Conservation (phyloP, 2,797 vertebrate species). For the Hyperoplus immaculatus region DNA sequence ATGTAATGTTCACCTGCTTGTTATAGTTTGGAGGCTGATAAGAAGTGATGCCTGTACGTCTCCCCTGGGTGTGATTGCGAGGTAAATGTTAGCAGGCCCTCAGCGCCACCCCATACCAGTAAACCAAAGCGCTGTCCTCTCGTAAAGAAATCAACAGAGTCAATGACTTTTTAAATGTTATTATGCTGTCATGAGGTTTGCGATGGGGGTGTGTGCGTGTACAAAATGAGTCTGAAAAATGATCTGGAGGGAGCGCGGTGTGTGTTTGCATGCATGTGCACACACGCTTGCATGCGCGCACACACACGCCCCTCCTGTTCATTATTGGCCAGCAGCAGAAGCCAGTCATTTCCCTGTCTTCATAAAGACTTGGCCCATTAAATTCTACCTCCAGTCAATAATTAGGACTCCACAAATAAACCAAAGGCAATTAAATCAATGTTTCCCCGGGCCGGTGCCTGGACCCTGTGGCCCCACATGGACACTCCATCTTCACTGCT, state of each 20-base stretch:
- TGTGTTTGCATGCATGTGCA: slow-evolving; percentile 48
- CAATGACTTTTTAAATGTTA: slow-evolving; percentile 96
- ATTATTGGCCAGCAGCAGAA: slow-evolving; percentile 93
- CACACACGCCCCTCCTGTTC: slow-evolving; percentile 84
- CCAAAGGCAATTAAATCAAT: slow-evolving; percentile 99
- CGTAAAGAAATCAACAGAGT: slow-evolving; percentile 93
- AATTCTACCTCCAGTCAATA: slow-evolving; percentile 99
- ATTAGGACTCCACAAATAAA: slow-evolving; percentile 99
- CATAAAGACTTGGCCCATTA: slow-evolving; percentile 97
- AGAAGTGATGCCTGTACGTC: slow-evolving; percentile 81
- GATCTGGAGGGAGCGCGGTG: slow-evolving; percentile 87
- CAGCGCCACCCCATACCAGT: slow-evolving; percentile 85
- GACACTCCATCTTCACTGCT: slow-evolving; percentile 88
- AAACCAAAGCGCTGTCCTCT: slow-evolving; percentile 90
- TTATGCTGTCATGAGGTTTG: slow-evolving; percentile 90
- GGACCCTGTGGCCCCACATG: slow-evolving; percentile 91
- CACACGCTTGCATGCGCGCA: slow-evolving; percentile 77
- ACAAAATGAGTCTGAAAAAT: slow-evolving; percentile 96
- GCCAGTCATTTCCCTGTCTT: slow-evolving; percentile 94
- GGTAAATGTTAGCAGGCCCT: slow-evolving; percentile 83
- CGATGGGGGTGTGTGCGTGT: slow-evolving; percentile 68
- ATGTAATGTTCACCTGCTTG: slow-evolving; percentile 80
- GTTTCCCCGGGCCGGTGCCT: slow-evolving; percentile 87
- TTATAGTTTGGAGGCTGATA: slow-evolving; percentile 82
- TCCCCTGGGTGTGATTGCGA: slow-evolving; percentile 77